phyloP scores from a whole-genome alignment of 2,797 vertebrate genomes.

The Myotis planiceps region DNA sequence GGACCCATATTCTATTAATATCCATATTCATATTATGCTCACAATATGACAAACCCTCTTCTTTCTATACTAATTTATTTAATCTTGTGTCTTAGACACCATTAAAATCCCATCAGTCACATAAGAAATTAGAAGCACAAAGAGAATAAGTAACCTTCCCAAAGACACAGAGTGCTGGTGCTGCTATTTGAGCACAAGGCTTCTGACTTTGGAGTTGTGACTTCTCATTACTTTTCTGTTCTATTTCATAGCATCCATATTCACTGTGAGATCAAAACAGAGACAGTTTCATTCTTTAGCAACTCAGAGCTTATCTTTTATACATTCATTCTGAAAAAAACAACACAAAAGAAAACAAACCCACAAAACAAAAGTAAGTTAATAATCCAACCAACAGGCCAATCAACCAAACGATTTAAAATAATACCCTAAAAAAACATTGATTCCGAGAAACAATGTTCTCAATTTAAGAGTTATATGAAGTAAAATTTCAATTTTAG shows the following conservation, averaged over 20 bases:
- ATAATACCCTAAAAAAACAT: no score
- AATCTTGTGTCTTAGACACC: not conserved
- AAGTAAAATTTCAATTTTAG: not conserved
- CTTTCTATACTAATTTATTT: not conserved
- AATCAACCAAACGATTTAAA: not conserved
- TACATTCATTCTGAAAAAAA: not conserved
- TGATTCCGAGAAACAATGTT: not conserved
- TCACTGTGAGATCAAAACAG: not conserved
- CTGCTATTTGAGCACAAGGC: not conserved
- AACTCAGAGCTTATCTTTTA: not conserved
- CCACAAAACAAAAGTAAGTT: not conserved
- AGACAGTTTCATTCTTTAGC: not conserved
- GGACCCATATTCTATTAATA: not conserved
- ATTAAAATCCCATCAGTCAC: not conserved
- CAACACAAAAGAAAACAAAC: no score
- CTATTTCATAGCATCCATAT: not conserved
- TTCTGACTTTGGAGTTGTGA: not conserved
- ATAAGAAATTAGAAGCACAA: not conserved
- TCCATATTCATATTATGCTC: not conserved
- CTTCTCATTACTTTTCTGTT: not conserved
- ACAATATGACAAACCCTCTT: not conserved
- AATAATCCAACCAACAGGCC: not conserved
- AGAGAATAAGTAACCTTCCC: not conserved
- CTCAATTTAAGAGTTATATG: not conserved
- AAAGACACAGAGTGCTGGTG: not conserved